A percentile compares a stretch with the other conserved stretches of the same genome.
phyloP scores from a whole-genome alignment of 30 jellyfish, hydroid and myxozoan genomes.

The Clytia hemisphaerica region DNA sequence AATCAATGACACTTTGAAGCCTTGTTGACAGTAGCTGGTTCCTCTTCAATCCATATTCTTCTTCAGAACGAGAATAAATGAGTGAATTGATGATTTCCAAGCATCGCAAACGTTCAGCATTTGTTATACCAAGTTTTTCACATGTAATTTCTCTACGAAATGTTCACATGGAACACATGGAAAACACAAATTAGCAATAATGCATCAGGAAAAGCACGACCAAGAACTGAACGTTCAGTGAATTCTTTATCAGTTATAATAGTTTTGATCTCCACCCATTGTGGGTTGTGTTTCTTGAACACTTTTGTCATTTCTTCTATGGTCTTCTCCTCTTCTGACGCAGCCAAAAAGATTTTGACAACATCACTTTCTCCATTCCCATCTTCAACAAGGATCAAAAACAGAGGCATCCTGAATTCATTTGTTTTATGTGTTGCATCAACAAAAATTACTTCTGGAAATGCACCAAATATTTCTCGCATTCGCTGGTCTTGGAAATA shows the following conservation, averaged over 20 bases:
- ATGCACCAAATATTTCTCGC: constrained; percentile 5
- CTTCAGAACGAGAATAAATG: constrained; percentile 13
- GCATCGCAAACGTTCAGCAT: constrained; percentile 34
- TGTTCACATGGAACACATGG: constrained; percentile 27
- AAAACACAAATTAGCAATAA: background rate
- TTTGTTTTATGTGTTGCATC: constrained; percentile 65
- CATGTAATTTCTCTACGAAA: constrained; percentile 23
- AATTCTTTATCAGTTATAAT: constrained; percentile 13
- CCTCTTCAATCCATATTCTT: constrained; percentile 1
- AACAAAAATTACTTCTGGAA: constrained; percentile 41
- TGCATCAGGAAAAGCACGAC: background rate
- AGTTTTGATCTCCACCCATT: background rate
- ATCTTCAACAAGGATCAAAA: background rate
- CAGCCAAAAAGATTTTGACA: background rate
- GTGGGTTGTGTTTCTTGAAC: background rate
- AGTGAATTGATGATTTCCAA: constrained; percentile 18
- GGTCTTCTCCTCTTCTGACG: constrained; percentile 1
- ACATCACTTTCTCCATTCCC: constrained; percentile 12
- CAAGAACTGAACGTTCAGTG: background rate
- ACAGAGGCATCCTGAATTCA: background rate
- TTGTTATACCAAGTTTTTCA: constrained; percentile 52
- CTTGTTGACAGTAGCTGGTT: constrained; percentile 8
- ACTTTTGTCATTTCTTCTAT: background rate
- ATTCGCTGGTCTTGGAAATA: constrained; percentile 35
- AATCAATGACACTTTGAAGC: constrained; percentile 18